Evolutionary conservation across 2,888 invertebrate species (phyloP).

Genomic region (Agriopis leucophaearia): DNA sequence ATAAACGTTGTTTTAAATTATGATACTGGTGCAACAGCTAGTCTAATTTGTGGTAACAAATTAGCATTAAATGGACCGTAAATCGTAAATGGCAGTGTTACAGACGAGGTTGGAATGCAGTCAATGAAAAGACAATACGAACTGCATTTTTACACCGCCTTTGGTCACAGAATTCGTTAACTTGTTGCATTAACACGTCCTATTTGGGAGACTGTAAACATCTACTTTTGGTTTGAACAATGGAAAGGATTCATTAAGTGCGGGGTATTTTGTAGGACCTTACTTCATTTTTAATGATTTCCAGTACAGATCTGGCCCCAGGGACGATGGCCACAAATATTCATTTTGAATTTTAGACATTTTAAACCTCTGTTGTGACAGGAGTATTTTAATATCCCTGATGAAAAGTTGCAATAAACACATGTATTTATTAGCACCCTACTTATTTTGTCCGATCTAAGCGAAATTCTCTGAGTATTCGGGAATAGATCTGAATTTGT

Average conservation of each 20-base stretch:
- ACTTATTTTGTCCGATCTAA: too few species aligned
- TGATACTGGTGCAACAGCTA: background rate
- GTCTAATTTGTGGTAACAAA: slow-evolving; percentile 42
- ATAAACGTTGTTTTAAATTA: background rate
- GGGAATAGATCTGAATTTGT: too few species aligned
- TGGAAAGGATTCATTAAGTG: slow-evolving; percentile 27
- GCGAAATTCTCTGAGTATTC: too few species aligned
- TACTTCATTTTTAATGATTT: slow-evolving; percentile 14
- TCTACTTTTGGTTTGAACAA: slow-evolving; percentile 29
- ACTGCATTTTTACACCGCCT: slow-evolving; percentile 49
- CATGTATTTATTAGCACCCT: too few species aligned
- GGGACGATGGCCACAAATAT: too few species aligned
- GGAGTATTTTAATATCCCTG: too few species aligned
- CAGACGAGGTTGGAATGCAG: slow-evolving; percentile 40
- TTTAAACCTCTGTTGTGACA: too few species aligned
- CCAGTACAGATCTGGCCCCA: background rate
- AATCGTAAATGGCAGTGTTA: slow-evolving; percentile 29
- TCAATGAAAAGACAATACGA: slow-evolving; percentile 42
- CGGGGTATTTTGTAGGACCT: slow-evolving; percentile 7
- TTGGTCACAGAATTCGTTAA: slow-evolving; percentile 57
- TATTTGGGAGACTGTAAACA: slow-evolving; percentile 47
- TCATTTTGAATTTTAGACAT: too few species aligned
- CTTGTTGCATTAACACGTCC: slow-evolving; percentile 59
- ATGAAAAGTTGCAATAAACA: too few species aligned
- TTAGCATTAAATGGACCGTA: slow-evolving; percentile 35